These are phyloP conservation scores for Aphis craccivora DNA, from an alignment of 1,140 invertebrate genomes.

Conservation along the genomic window DNA sequence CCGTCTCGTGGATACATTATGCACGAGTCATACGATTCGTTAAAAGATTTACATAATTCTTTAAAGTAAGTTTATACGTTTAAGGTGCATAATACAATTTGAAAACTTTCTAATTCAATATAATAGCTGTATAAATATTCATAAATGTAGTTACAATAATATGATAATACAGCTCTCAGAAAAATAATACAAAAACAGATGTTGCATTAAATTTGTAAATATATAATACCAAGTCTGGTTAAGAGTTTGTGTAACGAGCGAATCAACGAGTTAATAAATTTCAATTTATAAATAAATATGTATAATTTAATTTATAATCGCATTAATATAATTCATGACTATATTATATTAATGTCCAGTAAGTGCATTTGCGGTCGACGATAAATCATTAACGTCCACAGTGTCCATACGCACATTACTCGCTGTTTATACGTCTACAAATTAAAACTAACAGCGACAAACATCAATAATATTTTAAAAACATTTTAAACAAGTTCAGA, in stretches of 20 bases:
- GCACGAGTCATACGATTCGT: not conserved
- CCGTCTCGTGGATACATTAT: not conserved
- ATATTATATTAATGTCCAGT: not conserved
- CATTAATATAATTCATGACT: not conserved
- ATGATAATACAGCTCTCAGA: not conserved
- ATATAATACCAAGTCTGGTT: not conserved
- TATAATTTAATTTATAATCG: not conserved
- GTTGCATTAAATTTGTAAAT: not conserved
- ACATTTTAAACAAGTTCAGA: not conserved
- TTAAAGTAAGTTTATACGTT: not conserved
- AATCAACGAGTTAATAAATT: not conserved
- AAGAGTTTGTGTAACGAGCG: not conserved
- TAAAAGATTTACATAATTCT: not conserved
- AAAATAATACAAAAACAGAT: not conserved
- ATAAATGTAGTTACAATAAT: not conserved
- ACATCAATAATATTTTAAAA: not conserved
- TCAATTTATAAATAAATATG: not conserved
- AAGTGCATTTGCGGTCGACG: not conserved
- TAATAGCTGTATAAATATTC: not conserved
- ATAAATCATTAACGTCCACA: constrained; percentile 10
- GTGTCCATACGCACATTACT: not conserved
- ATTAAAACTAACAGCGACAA: not conserved
- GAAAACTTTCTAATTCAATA: not conserved
- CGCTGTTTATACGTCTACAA: not conserved
- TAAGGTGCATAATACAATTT: not conserved